phyloP scores from a whole-genome alignment of 2,113 vertebrate species.

The Dipodomys stephensi region DNA sequence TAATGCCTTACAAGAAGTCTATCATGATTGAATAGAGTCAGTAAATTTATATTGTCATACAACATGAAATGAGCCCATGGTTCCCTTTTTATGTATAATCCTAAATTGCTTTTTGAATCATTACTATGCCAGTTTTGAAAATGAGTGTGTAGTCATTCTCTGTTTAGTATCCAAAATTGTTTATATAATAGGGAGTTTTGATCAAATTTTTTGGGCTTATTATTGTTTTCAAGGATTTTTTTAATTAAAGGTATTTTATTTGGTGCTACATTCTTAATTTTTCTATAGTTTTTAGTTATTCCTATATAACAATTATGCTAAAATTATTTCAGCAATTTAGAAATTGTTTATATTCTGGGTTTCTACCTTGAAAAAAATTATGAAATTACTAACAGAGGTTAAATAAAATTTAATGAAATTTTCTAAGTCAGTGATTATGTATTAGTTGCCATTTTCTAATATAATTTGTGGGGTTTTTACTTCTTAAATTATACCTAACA shows the following conservation, averaged over 20 bases:
- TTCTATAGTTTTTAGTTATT: constrained; percentile 32
- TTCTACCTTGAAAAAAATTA: constrained; percentile 14
- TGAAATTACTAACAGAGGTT: constrained; percentile 12
- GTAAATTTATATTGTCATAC: background rate
- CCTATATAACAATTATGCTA: background rate
- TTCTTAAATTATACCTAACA: constrained; percentile 13
- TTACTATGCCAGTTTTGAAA: constrained; percentile 16
- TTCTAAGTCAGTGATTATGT: background rate
- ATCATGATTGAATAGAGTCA: constrained; percentile 3
- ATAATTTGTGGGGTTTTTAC: background rate
- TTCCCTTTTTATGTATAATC: constrained; percentile 20
- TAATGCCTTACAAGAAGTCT: constrained; percentile 9
- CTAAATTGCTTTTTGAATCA: constrained; percentile 15
- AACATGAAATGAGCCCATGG: background rate
- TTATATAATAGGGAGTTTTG: constrained; percentile 21
- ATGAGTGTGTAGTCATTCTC: background rate
- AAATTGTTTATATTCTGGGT: constrained; percentile 17
- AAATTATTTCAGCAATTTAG: constrained; percentile 11
- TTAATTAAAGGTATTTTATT: background rate
- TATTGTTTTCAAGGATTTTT: constrained; percentile 1
- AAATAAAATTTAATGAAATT: constrained; percentile 26
- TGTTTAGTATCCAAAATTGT: constrained; percentile 3
- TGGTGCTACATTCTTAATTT: constrained; percentile 11
- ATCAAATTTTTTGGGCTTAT: background rate
- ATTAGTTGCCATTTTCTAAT: constrained; percentile 38